Evolutionary conservation across 2,888 invertebrate genomes (phyloP).

Genomic region (Tyria jacobaeae): DNA sequence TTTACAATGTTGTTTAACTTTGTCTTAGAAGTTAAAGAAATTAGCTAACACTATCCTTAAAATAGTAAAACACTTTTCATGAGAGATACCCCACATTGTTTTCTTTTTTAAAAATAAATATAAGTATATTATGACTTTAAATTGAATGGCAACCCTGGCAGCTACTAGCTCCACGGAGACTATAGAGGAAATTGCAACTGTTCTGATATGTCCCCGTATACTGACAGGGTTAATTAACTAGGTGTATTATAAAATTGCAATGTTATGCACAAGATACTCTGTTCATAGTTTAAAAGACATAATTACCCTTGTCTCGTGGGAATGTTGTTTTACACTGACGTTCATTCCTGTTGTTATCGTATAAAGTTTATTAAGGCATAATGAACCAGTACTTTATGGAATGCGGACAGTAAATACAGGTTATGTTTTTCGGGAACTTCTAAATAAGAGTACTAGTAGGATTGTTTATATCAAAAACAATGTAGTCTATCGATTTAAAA

Average conservation of each 20-base stretch:
- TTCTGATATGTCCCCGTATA: constrained; percentile 39
- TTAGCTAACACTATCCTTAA: neutral
- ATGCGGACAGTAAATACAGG: neutral
- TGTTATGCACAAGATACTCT: constrained; percentile 15
- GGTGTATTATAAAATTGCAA: constrained; percentile 23
- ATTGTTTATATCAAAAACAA: no score
- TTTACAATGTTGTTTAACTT: neutral
- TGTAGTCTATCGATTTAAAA: no score
- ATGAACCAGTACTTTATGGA: neutral
- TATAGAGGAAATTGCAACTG: constrained; percentile 52
- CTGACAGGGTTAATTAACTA: constrained; percentile 53
- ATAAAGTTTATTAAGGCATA: neutral
- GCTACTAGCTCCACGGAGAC: constrained; percentile 40
- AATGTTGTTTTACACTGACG: neutral
- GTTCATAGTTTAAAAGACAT: constrained; percentile 13
- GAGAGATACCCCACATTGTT: neutral
- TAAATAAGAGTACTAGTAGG: no score
- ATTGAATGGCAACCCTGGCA: constrained; percentile 24
- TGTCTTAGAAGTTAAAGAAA: no score
- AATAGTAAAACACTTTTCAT: neutral
- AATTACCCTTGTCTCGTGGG: neutral
- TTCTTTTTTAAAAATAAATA: neutral
- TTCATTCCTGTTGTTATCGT: neutral
- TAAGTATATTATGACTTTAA: neutral
- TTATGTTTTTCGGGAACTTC: no score